Conservation (phyloP, 1,140 invertebrate genomes). For the Pomacea maculata region DNA sequence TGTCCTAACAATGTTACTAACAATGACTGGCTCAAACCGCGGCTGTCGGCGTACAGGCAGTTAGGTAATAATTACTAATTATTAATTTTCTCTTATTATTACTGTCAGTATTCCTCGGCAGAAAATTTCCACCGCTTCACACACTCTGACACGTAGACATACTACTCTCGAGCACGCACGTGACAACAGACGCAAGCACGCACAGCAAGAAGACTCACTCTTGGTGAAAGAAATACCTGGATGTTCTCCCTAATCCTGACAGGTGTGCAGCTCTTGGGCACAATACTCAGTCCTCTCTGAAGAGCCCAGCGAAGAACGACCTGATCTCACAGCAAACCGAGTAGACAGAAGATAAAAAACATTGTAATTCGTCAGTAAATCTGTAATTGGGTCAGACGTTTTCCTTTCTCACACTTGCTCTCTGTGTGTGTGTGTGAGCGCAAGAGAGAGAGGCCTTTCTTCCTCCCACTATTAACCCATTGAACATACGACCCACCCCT, state of each 20-base stretch:
- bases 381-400: not conserved
- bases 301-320: constrained; percentile 71
- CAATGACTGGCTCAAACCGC: not conserved
- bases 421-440: constrained; percentile 6
- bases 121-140: not conserved
- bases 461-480: no score
- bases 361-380: not conserved
- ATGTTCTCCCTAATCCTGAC: constrained; percentile 75
- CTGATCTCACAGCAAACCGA: constrained; percentile 62
- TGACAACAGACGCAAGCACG: not conserved
- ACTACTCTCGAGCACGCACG: not conserved
- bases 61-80: not conserved
- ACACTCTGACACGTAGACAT: not conserved
- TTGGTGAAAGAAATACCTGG: constrained; percentile 29
- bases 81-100: not conserved
- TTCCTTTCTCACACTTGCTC: not conserved
- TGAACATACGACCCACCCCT: not conserved
- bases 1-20: not conserved
- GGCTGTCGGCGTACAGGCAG: not conserved
- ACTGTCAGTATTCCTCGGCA: not conserved
- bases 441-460: not conserved
- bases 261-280: constrained; percentile 80
- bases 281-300: constrained; percentile 78
- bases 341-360: not conserved
- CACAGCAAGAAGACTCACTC: not conserved